Percentiles rank a stretch among this genome's conserved stretches.
Evolutionary conservation across 2,797 vertebrate species (phyloP).

Genomic region (Myotis vivesi): DNA sequence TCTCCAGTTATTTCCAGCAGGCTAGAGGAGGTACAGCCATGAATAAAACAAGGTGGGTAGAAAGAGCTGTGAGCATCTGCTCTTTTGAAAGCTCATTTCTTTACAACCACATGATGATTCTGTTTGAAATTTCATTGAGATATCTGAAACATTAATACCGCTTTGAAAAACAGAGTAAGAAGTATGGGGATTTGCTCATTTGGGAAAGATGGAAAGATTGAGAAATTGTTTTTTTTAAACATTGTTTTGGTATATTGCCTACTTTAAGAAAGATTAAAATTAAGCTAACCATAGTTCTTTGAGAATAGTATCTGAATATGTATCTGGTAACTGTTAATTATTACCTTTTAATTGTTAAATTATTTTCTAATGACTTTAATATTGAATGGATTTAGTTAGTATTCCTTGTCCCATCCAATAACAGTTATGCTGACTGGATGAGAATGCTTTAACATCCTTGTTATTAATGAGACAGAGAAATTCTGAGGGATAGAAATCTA

Average conservation of each 20-base stretch:
- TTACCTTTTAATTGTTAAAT: not conserved
- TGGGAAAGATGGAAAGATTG: not conserved
- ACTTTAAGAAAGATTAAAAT: constrained; percentile 13
- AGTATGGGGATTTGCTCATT: not conserved
- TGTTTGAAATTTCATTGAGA: constrained; percentile 13
- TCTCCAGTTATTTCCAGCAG: constrained; percentile 41
- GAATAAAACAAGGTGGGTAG: constrained; percentile 27
- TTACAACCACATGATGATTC: not conserved
- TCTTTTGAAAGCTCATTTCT: constrained; percentile 46
- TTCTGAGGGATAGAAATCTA: not conserved
- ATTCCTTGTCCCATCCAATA: not conserved
- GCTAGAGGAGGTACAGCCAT: not conserved
- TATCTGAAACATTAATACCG: not conserved
- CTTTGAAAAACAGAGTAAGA: constrained; percentile 9
- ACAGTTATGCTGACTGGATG: not conserved
- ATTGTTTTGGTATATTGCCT: not conserved
- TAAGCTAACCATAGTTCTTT: constrained; percentile 10
- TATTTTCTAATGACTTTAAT: constrained; percentile 1
- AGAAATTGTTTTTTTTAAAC: not conserved
- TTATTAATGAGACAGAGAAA: not conserved
- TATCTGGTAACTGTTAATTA: constrained; percentile 20
- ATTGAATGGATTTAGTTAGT: not conserved
- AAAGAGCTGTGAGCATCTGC: constrained; percentile 32
- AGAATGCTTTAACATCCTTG: constrained; percentile 4
- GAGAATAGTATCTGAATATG: constrained; percentile 16